Evolutionary conservation across 2,888 invertebrate genomes (phyloP), one percentile per base, ranked within the genome.

Genomic region (Andricus curvator): DNA sequence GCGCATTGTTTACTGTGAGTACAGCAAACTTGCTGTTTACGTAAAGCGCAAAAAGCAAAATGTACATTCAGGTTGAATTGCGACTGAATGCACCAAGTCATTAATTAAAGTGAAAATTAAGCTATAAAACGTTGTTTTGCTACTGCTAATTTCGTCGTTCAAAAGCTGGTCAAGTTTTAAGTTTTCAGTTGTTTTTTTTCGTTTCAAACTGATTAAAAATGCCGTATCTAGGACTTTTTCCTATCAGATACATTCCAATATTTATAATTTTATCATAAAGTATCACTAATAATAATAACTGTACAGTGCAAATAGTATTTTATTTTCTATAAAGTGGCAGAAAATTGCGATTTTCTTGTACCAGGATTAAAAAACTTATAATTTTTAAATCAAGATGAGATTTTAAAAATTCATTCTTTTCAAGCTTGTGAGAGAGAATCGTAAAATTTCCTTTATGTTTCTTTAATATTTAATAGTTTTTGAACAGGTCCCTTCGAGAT

Each of bases 61-160:
- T 70, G 70, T 70, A 44, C 70, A 70, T 70, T 68, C 17, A 68
- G 25, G 48, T 48, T 22, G 48, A 68, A 48, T 68, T 51, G 29
- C 44, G 48, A 29, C 48, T 70, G 48, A 70, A 70, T 70, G 51
- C 51, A 51, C 48, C 29, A 70, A 70, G 44, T 70, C 48, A 70
- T 70, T 29, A 70, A 70, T 70, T 51, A 70, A 70, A 51, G 25
- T 29, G 48, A 70, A 70, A 48, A 33, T 70, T 48, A 70, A 70
- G 48, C 70, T 51, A 29, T 70, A 70, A 20, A 48, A 25, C 44
- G 17, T 70, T 48, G 48, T 25, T 70, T 56, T n/a, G n/a, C 11
- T n/a, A 11, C 9, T n/a, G 17, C 48, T 48, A 48, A 48, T 48
- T 48, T 48, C 17, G 13, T 48, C 48, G 17, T 15, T 48, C 1